These are phyloP conservation scores for Megamerina dolium DNA, from an alignment of 2,888 invertebrate genomes.

Conservation along the genomic window DNA sequence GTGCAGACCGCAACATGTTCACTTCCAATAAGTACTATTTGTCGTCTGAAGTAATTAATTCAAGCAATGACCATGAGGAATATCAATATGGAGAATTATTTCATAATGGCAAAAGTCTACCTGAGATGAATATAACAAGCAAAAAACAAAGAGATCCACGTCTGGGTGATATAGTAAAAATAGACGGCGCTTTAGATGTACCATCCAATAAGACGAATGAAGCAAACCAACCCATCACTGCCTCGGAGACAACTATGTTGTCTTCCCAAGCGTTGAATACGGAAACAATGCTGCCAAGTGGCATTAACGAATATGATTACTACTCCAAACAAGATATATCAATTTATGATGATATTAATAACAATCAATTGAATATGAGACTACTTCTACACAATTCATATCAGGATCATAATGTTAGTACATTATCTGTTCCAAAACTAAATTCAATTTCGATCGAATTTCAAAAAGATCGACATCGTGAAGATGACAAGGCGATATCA, in stretches of 20 bases:
- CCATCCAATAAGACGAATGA: not conserved
- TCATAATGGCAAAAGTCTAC: too few species aligned
- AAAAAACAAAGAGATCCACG: too few species aligned
- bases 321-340: constrained; percentile 46
- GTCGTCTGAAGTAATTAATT: constrained; percentile 43
- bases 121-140: constrained; percentile 6
- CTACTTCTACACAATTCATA: constrained; percentile 40
- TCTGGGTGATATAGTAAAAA: too few species aligned
- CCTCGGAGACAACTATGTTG: constrained; percentile 5
- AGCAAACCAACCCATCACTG: not conserved
- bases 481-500: constrained; percentile 3
- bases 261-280: constrained; percentile 1
- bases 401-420: constrained; percentile 26
- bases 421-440: constrained; percentile 10
- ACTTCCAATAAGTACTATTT: constrained; percentile 47
- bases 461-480: constrained; percentile 20
- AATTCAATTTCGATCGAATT: constrained; percentile 16
- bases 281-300: constrained; percentile 18
- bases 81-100: too few species aligned
- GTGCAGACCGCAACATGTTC: constrained; percentile 29
- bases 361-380: constrained; percentile 47
- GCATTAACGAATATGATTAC: constrained; percentile 32
- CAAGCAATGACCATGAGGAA: not conserved
- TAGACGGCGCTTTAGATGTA: not conserved
- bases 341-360: constrained; percentile 47